phyloP scores from a whole-genome alignment of 2,888 invertebrate species.

The Margaritifera margaritifera region DNA sequence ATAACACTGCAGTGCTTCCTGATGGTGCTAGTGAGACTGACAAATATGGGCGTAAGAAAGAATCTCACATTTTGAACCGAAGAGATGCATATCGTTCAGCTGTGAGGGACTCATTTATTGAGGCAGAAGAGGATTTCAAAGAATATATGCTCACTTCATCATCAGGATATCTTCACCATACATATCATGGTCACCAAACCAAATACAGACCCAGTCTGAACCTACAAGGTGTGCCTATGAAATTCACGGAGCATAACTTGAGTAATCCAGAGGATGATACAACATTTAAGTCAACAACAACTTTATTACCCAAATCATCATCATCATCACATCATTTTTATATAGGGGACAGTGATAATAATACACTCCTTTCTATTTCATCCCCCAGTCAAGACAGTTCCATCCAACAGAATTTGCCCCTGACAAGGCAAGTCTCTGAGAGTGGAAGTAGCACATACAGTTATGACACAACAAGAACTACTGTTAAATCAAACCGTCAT shows the following conservation, averaged over 20 bases:
- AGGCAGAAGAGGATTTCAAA: constrained; percentile 60
- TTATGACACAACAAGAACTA: constrained; percentile 60
- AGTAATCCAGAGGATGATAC: constrained; percentile 26
- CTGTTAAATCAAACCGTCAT: constrained; percentile 59
- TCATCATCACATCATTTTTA: constrained; percentile 52
- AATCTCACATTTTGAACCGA: constrained; percentile 62
- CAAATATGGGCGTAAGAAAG: constrained; percentile 47
- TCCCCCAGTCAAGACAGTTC: constrained; percentile 49
- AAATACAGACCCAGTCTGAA: constrained; percentile 73
- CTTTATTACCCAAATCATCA: constrained; percentile 40
- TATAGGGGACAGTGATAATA: constrained; percentile 55
- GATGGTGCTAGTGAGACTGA: constrained; percentile 49
- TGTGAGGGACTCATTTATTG: constrained; percentile 68
- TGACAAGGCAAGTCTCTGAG: constrained; percentile 65
- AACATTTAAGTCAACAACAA: constrained; percentile 49
- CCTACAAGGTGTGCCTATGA: constrained; percentile 64
- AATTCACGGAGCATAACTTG: constrained; percentile 50
- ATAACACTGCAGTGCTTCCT: constrained; percentile 73
- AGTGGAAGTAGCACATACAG: constrained; percentile 50
- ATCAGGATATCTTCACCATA: constrained; percentile 80
- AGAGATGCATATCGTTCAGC: constrained; percentile 70
- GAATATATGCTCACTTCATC: constrained; percentile 52
- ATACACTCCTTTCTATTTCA: constrained; percentile 46
- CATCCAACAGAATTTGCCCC: constrained; percentile 44
- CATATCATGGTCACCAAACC: constrained; percentile 88